Evolutionary conservation across 1,140 invertebrate species (phyloP).

Genomic region (Proales similis): DNA sequence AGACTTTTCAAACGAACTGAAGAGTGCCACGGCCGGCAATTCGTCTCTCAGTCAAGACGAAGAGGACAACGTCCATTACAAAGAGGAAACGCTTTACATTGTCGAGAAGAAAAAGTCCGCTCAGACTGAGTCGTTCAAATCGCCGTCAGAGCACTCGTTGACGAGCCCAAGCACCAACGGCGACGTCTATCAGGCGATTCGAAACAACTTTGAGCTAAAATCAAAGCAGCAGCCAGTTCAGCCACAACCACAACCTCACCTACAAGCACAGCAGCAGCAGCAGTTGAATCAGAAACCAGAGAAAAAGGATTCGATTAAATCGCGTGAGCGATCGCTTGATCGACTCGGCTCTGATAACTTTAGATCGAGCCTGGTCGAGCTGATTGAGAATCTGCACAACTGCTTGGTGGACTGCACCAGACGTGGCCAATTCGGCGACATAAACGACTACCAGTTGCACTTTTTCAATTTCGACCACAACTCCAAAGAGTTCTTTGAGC

Average conservation of each 20-base stretch:
- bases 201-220: constrained; percentile 36
- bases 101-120: constrained; percentile 22
- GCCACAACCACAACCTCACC: too few species aligned
- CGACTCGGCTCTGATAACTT: too few species aligned
- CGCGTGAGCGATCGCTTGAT: too few species aligned
- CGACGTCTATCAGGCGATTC: constrained; percentile 16
- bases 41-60: background rate
- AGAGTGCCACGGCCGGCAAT: background rate
- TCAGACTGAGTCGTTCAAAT: too few species aligned
- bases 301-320: too few species aligned
- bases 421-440: constrained; percentile 12
- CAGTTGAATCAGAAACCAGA: too few species aligned
- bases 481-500: background rate
- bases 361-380: too few species aligned
- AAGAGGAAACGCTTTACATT: constrained; percentile 34
- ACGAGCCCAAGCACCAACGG: background rate
- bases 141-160: too few species aligned
- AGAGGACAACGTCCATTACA: background rate
- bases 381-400: too few species aligned
- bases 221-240: too few species aligned
- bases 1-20: background rate
- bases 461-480: background rate
- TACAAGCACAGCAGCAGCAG: too few species aligned
- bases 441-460: constrained; percentile 37
- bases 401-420: too few species aligned